Evolutionary conservation across 2,113 vertebrate species (phyloP).

Genomic region (Macquaria ambigua): DNA sequence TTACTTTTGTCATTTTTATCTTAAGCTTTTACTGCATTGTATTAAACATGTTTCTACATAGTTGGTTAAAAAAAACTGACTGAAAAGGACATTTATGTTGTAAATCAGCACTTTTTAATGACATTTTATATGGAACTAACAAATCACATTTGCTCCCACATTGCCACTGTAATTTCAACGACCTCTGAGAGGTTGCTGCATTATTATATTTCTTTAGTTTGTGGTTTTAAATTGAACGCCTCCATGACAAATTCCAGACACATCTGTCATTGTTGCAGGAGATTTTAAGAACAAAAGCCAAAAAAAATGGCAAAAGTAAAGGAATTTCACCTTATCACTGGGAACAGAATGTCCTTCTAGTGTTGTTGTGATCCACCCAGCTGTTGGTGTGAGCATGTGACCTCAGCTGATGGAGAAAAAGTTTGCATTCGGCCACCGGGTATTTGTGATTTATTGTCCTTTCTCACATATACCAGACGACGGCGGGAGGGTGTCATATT

Average conservation of each 20-base stretch:
- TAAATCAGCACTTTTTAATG: background rate
- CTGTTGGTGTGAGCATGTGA: constrained; percentile 44
- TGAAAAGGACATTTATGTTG: background rate
- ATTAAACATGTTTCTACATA: background rate
- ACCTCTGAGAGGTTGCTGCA: constrained; percentile 20
- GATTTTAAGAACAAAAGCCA: constrained; percentile 30
- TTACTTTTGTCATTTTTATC: constrained; percentile 17
- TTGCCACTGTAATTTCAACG: constrained; percentile 10
- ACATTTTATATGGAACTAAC: constrained; percentile 4
- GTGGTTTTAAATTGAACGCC: constrained; percentile 36
- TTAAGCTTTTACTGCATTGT: background rate
- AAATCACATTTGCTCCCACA: constrained; percentile 5
- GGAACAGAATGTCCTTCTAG: constrained; percentile 57
- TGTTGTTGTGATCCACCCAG: constrained; percentile 47
- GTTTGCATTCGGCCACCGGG: constrained; percentile 29
- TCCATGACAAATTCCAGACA: constrained; percentile 52
- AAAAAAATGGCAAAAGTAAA: constrained; percentile 6
- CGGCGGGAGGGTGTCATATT: constrained; percentile 24
- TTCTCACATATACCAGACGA: constrained; percentile 31
- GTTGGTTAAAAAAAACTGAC: background rate
- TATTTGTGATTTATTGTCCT: constrained; percentile 45
- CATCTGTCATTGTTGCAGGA: constrained; percentile 9
- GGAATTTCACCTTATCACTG: constrained; percentile 28
- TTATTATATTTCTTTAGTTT: constrained; percentile 39
- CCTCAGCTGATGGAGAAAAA: constrained; percentile 26